Percentiles rank a stretch among this genome's conserved stretches.
Evolutionary conservation across 2,888 invertebrate genomes (phyloP).

Genomic region (Acanthosepion lycidas): DNA sequence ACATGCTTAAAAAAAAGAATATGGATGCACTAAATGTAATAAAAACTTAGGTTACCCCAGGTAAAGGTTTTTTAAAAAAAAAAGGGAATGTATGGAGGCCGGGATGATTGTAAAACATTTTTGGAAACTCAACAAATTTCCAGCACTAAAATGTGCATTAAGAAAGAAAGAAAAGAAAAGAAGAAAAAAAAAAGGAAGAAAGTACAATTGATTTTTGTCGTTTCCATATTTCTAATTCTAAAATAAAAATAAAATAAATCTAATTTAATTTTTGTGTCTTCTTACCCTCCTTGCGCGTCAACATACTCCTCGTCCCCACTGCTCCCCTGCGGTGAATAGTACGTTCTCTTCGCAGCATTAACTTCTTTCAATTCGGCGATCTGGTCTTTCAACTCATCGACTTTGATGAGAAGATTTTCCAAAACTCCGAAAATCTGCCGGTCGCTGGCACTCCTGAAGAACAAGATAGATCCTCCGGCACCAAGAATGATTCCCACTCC

Average conservation of each 20-base stretch:
- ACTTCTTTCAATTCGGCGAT: constrained; percentile 59
- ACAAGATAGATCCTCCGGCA: constrained; percentile 60
- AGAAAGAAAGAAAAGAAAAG: neutral
- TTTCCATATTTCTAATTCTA: neutral
- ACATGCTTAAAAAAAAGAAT: no score
- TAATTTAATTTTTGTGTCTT: neutral
- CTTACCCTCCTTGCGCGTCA: constrained; percentile 66
- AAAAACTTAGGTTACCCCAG: no score
- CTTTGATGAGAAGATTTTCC: constrained; percentile 57
- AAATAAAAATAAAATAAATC: constrained; percentile 37
- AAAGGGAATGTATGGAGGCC: no score
- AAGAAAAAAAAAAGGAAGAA: neutral
- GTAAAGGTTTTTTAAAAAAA: no score
- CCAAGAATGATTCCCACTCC: constrained; percentile 66
- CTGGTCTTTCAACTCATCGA: constrained; percentile 59
- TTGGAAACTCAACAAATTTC: no score
- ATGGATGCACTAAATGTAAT: no score
- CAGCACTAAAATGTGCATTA: neutral
- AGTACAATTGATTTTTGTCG: neutral
- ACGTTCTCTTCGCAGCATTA: constrained; percentile 52
- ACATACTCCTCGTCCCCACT: constrained; percentile 69
- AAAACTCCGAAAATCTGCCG: constrained; percentile 54
- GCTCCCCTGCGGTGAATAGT: constrained; percentile 61
- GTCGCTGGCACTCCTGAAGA: constrained; percentile 54
- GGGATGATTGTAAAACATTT: no score